Conservation (phyloP, 2,888 invertebrate species). For the Coelopa pilipes region DNA sequence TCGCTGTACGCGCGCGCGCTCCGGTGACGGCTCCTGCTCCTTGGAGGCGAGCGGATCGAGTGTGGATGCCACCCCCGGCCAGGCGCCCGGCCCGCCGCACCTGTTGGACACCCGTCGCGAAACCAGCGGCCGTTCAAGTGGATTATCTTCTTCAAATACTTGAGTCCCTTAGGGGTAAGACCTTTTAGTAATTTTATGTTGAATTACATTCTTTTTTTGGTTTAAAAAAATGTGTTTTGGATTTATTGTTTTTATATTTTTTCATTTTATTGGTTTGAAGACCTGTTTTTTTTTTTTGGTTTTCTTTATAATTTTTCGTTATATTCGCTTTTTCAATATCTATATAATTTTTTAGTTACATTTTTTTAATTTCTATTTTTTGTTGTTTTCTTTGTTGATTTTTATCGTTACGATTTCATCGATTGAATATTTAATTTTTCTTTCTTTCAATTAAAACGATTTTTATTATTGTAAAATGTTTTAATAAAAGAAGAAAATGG, state of each 20-base stretch:
- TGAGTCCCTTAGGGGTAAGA: constrained; percentile 32
- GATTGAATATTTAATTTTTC: no score
- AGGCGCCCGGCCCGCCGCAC: constrained; percentile 11
- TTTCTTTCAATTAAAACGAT: no score
- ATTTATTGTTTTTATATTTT: not conserved
- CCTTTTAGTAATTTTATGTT: not conserved
- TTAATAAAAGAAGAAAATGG: no score
- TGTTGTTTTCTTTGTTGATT: no score
- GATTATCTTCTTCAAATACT: constrained; percentile 10
- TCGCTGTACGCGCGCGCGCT: not conserved
- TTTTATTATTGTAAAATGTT: no score
- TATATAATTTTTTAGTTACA: no score
- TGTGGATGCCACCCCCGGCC: not conserved
- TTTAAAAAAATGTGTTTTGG: not conserved
- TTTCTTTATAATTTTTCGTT: no score
- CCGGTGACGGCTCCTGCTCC: not conserved
- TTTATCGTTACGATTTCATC: no score
- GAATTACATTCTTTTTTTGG: not conserved
- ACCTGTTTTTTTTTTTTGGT: no score
- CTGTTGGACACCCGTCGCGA: constrained; percentile 23
- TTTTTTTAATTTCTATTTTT: no score
- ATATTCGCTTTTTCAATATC: no score
- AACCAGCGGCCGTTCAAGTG: constrained; percentile 26
- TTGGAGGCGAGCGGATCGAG: not conserved
- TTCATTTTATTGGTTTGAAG: no score